A percentile compares a stretch with the other conserved stretches of the same genome.
These are phyloP conservation scores for Hydrolagus affinis DNA, from an alignment of 2,113 vertebrate genomes.

Conservation along the genomic window DNA sequence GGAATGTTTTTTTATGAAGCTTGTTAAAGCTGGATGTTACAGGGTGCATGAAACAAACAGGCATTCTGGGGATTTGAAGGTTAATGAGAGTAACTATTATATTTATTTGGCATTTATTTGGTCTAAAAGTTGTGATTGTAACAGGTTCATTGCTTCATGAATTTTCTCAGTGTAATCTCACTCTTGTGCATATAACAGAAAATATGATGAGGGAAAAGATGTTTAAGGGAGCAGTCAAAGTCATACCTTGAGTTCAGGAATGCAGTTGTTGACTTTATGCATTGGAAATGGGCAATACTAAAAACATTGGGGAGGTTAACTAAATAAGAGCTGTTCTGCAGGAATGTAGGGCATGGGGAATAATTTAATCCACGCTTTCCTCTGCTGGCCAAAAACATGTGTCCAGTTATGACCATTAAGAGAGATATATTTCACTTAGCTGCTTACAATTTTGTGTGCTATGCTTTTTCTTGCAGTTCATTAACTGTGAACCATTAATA, in stretches of 20 bases:
- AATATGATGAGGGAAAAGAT: background rate
- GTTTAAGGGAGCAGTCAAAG: background rate
- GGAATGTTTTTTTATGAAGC: background rate
- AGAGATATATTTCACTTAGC: background rate
- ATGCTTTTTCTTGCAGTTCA: background rate
- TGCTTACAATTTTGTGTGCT: background rate
- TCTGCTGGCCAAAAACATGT: background rate
- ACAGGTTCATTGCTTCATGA: background rate
- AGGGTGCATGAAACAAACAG: background rate
- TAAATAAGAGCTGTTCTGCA: background rate
- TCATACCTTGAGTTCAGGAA: background rate
- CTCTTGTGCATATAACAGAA: background rate
- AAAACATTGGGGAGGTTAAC: background rate
- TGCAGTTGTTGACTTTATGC: background rate
- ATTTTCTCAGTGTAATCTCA: background rate
- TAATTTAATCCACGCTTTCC: background rate
- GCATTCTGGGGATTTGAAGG: background rate
- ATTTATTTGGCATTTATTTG: background rate
- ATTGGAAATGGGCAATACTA: background rate
- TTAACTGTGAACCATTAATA: background rate
- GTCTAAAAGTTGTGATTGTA: too few relatives aligned
- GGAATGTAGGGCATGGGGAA: background rate
- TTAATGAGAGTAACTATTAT: background rate
- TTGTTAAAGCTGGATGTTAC: background rate
- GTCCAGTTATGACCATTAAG: background rate